A percentile compares a stretch with the other conserved stretches of the same genome.
Evolutionary conservation across 2,113 vertebrate genomes (phyloP).

Genomic region (Menura novaehollandiae): DNA sequence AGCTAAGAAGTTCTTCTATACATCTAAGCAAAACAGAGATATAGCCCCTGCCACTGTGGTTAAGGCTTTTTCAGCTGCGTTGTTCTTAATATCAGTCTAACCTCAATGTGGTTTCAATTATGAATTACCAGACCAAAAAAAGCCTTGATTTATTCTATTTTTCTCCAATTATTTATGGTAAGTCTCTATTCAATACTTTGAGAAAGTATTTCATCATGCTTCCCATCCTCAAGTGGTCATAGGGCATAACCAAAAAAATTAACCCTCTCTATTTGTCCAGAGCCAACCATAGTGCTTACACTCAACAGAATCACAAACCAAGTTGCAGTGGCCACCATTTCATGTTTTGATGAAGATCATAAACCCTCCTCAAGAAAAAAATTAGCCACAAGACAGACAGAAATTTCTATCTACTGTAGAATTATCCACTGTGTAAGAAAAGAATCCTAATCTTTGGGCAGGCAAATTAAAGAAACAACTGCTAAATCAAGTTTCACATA

Average conservation of each 20-base stretch:
- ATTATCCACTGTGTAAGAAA: neutral
- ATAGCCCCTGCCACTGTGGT: neutral
- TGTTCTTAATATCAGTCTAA: conserved; percentile 63
- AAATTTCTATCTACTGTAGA: neutral
- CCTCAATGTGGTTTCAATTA: conserved; percentile 94
- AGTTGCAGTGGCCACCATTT: neutral
- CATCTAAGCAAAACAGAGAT: neutral
- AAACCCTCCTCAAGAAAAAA: neutral
- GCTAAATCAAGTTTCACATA: neutral
- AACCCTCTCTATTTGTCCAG: conserved; percentile 59
- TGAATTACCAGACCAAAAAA: conserved; percentile 74
- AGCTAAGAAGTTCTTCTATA: neutral
- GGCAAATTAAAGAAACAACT: neutral
- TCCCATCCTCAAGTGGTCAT: conserved; percentile 79
- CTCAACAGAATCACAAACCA: neutral
- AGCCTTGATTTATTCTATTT: conserved; percentile 90
- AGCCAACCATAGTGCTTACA: neutral
- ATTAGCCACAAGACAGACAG: neutral
- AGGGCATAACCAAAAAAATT: conserved; percentile 76
- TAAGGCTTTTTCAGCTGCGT: conserved; percentile 42
- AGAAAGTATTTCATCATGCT: conserved; percentile 86
- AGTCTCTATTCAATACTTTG: conserved; percentile 82
- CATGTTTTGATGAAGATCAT: neutral
- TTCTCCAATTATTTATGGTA: conserved; percentile 85
- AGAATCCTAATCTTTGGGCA: neutral